Base-by-base conservation (phyloP, 2,888 invertebrate genomes). In the Mythimna impura region DNA sequence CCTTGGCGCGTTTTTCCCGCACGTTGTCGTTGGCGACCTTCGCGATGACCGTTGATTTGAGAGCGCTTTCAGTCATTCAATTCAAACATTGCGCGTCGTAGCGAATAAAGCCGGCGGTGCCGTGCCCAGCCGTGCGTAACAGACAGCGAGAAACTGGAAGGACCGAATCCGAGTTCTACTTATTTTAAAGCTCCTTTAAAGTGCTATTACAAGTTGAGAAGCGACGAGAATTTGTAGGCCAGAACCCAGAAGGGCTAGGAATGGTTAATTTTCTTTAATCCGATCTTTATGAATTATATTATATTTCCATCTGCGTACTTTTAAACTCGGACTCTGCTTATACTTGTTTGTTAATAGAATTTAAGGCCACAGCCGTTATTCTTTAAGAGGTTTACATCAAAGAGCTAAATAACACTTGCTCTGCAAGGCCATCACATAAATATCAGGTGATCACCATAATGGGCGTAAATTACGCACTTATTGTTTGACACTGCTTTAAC, bases 1-100 rank as follows among this genome's bases (percentile, higher is more conserved):
- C 92, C 90, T 90, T 88, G 83, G 67, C 63, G 76, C 74, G 82
- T 89, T 88, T 89, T 88, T 88, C 85, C 89, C 84, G 86, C 82
- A 86, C 80, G 77, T 83, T 80, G 55, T 85, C 80, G 77, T 83
- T 79, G 57, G 57, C 52, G 88, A 85, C 92, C 92, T 91, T 89
- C 85, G 73, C 81, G 79, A 85, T 83, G 76, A 78, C 79, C 82
- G 83, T 86, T 86, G 84, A 79, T 77, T 81, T 58, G 61, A 68
- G 81, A 78, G 71, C 82, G 77, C 68, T 84, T 76, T 64, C 55
- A 78, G 74, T 67, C 64, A 79, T 74, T 72, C 66, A 71, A 78
- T 76, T 72, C 58, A 73, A 75, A 70, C 66, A 66, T 55, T 52
- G 57, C 43, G 62, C 34, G 66, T 68, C 54, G 58, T 66, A 58